Evolutionary conservation across 2,888 invertebrate genomes (phyloP), one percentile per base, ranked within the genome.

Genomic region (Dryobotodes eremita): DNA sequence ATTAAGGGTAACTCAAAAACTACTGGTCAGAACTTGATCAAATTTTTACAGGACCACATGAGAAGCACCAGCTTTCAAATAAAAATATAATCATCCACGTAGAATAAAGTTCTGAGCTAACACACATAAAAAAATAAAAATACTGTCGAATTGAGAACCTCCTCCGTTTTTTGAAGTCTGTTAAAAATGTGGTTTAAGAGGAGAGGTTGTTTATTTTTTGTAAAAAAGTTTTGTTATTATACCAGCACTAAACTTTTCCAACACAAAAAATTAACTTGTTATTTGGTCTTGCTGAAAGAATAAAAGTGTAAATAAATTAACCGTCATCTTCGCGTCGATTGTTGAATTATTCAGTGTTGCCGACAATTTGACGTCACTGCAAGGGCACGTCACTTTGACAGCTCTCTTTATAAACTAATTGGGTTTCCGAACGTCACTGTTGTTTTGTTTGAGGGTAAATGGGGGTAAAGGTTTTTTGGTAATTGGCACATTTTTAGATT

Each of bases 281-380:
- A 66, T 80, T 80, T 70, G 13, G n/a, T 72, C 23, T 62, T 36
- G 13, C 11, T 68, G 10, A 55, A 71, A 64, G n/a, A 80, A 80
- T 75, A 62, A 75, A 76, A 64, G 48, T 53, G 26, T 68, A 71
- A 75, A 77, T 73, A 75, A 79, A 75, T 85, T 74, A 71, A 59
- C 26, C 57, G 65, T 46, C 71, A 72, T 70, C 68, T 83, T 86
- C 50, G 59, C 64, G 77, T 74, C 69, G 46, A 75, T 73, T 65
- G 57, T 59, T 84, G 79, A 86, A 87, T 83, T 65, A 86, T 88
- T 88, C 88, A 88, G 75, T 68, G 48, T 50, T 65, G 71, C 10
- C 48, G 70, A 71, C 72, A 73, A 65, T 53, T 61, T 74, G 82
- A 62, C 26, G 74, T 53, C 53, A 46, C 83, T 66, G 53, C 75